Conservation (phyloP, 2,797 vertebrate species). For the Hirundo rustica region DNA sequence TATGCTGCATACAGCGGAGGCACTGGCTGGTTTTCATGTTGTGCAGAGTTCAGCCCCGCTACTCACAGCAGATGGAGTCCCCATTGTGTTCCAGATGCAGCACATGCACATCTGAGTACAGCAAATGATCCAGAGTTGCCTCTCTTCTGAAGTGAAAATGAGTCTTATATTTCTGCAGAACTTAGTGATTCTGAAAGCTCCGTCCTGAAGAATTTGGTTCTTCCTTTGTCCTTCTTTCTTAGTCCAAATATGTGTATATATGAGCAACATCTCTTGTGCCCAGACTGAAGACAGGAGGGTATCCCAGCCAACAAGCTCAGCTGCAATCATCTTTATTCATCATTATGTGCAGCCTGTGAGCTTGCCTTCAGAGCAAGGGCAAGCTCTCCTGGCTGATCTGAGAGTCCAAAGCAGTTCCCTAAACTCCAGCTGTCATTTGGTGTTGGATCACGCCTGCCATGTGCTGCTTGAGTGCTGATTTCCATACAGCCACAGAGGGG, state of each 20-base stretch:
- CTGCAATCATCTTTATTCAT: not conserved
- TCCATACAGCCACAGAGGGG: not conserved
- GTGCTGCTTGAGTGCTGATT: not conserved
- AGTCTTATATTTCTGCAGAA: not conserved
- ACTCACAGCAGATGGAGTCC: not conserved
- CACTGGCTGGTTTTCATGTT: not conserved
- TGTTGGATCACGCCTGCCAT: not conserved
- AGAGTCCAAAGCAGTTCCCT: not conserved
- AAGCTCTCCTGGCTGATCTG: not conserved
- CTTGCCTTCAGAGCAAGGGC: not conserved
- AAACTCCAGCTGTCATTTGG: not conserved
- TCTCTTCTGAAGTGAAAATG: not conserved
- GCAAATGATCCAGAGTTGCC: not conserved
- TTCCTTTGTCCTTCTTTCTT: not conserved
- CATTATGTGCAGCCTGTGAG: not conserved
- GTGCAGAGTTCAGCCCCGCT: not conserved
- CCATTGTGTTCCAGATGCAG: not conserved
- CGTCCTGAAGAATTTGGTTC: not conserved
- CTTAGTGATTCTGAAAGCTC: not conserved
- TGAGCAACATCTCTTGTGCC: not conserved
- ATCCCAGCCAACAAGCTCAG: not conserved
- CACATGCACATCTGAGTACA: not conserved
- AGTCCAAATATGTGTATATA: not conserved
- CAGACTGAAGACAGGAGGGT: not conserved
- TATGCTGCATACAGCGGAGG: not conserved